Base-by-base conservation (phyloP, 2,888 invertebrate species). In the Itoplectis maculator region DNA sequence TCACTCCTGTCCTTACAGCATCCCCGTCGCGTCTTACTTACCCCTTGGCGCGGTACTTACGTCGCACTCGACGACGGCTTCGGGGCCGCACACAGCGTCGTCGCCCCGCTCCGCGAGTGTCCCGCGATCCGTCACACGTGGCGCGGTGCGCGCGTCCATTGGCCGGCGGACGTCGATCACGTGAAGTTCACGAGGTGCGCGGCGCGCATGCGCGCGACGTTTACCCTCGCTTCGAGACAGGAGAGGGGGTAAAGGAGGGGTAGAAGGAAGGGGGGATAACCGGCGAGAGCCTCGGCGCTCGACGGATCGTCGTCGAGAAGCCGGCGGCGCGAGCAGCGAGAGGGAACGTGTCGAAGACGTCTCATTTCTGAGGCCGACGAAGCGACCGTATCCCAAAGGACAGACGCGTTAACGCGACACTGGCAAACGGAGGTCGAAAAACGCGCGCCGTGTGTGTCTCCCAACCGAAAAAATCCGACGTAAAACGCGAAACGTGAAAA, bases 101-200 rank as follows among this genome's bases (percentile, higher is more conserved):
- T n/a, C 6, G 15, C 1, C 11, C 20, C 51, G 18, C 9, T 20
- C 51, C 29, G 3, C 29, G 5, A 29, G 29, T 29, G 29, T 29
- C 29, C 29, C 8, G 51, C 18, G 51, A 51, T 29, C 40, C 13
- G 59, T 40, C 56, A 40, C 72, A 65, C 69, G 79, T 72, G 74
- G 45, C 81, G 42, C 68, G 15, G 35, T 7, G 6, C 42, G 56
- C 42, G 4, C n/a, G 42, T 35, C 63, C 61, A 84, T 87, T 88
- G 87, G 88, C 72, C 78, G 74, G 59, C 49, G 42, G 63, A 68
- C 18, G 47, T 72, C 84, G 85, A 90, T 90, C 91, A 91, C 91
- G 91, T 91, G 91, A 91, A 91, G 68, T 68, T 80, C 91, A 91
- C 90, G 90, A 88, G 88, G 85, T 72, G 73, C 42, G 23, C 13